Conservation (phyloP, 2,888 invertebrate species). For the Nephrotoma flavescens region DNA sequence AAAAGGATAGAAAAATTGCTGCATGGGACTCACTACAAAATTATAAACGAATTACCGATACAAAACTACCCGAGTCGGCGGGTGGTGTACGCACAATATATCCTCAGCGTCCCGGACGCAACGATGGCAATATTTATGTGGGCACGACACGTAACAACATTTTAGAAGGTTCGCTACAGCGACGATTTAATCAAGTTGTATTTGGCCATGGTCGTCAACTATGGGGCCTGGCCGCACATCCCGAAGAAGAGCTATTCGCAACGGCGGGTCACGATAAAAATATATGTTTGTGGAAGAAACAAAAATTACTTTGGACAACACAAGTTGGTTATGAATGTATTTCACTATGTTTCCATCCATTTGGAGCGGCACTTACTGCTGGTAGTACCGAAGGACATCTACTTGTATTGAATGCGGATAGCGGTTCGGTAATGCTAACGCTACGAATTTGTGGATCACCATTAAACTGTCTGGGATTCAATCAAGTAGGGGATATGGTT, state of each 20-base stretch:
- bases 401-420: constrained; percentile 71
- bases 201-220: constrained; percentile 81
- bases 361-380: constrained; percentile 72
- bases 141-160: constrained; percentile 83
- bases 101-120: constrained; percentile 72
- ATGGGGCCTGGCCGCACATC: constrained; percentile 79
- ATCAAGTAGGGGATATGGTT: constrained; percentile 74
- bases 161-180: constrained; percentile 76
- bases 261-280: constrained; percentile 86
- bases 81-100: constrained; percentile 85
- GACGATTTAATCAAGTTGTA: constrained; percentile 73
- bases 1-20: constrained; percentile 76
- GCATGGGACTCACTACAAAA: constrained; percentile 87
- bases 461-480: constrained; percentile 72
- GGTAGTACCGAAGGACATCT: constrained; percentile 85
- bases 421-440: constrained; percentile 71
- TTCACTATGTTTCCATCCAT: constrained; percentile 74
- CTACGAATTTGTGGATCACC: constrained; percentile 77
- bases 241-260: constrained; percentile 80
- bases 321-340: constrained; percentile 84
- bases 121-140: constrained; percentile 82
- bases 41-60: constrained; percentile 78
- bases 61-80: constrained; percentile 71
- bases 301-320: constrained; percentile 73
- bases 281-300: constrained; percentile 80